These are phyloP conservation scores for Diachrysia chrysitis DNA, from an alignment of 2,888 invertebrate species.

Conservation along the genomic window DNA sequence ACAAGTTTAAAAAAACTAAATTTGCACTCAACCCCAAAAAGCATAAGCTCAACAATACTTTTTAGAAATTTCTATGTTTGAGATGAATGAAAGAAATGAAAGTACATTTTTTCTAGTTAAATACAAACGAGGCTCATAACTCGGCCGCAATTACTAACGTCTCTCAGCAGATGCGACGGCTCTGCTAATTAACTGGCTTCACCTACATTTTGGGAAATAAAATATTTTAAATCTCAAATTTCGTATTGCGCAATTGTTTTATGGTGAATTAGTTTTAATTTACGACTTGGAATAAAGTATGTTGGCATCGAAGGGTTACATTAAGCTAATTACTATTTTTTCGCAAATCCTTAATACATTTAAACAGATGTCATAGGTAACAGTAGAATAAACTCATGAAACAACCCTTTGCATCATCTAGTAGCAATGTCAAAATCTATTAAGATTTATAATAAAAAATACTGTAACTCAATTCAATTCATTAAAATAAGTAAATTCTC, in stretches of 20 bases:
- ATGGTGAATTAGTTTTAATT: conserved; percentile 4
- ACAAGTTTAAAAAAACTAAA: no score
- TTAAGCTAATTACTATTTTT: neutral
- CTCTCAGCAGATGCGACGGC: conserved; percentile 77
- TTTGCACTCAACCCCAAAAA: neutral
- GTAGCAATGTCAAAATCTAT: no score
- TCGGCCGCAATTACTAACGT: conserved; percentile 79
- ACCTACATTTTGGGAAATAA: conserved; percentile 68
- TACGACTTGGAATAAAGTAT: neutral
- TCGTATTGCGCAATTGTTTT: conserved; percentile 20
- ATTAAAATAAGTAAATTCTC: no score
- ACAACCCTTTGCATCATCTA: no score
- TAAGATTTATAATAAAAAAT: no score
- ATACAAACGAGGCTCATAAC: conserved; percentile 81
- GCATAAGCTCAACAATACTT: neutral
- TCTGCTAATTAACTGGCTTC: conserved; percentile 77
- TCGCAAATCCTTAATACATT: neutral
- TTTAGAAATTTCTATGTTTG: conserved; percentile 17
- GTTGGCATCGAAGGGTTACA: neutral
- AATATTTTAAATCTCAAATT: conserved; percentile 36
- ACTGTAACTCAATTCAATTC: no score
- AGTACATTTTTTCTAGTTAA: conserved; percentile 70
- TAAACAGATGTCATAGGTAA: no score
- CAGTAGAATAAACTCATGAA: no score
- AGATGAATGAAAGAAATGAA: conserved; percentile 68